Conservation (phyloP, 2,888 invertebrate genomes). For the Punctoribates punctum region DNA sequence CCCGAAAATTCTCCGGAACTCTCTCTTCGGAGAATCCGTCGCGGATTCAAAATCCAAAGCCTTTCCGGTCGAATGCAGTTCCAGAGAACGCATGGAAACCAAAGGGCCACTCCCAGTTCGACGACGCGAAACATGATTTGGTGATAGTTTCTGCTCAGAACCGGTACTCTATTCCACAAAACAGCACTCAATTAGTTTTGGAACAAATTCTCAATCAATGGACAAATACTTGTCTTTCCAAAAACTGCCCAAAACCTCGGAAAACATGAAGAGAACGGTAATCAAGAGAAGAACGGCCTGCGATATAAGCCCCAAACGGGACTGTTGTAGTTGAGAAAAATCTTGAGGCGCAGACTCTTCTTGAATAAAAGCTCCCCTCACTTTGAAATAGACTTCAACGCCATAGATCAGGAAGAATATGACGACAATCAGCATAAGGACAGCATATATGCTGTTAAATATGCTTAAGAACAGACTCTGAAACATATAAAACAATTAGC, state of each 20-base stretch:
- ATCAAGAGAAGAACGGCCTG: conserved; percentile 87
- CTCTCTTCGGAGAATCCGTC: conserved; percentile 65
- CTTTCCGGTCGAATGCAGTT: conserved; percentile 87
- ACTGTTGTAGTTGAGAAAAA: conserved; percentile 83
- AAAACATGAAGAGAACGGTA: conserved; percentile 80
- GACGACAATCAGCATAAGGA: conserved; percentile 82
- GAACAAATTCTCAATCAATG: neutral
- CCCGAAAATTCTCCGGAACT: neutral
- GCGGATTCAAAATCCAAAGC: conserved; percentile 87
- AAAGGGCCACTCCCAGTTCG: conserved; percentile 86
- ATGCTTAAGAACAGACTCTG: conserved; percentile 73
- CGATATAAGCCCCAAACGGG: conserved; percentile 77
- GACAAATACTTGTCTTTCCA: conserved; percentile 81
- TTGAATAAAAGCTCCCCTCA: conserved; percentile 53
- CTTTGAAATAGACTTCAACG: conserved; percentile 89
- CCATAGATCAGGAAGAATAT: conserved; percentile 90
- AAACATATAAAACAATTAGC: neutral
- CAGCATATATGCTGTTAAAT: conserved; percentile 87
- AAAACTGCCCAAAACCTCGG: conserved; percentile 83
- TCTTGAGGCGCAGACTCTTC: conserved; percentile 56
- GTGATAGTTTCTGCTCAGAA: conserved; percentile 86
- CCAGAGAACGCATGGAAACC: conserved; percentile 95
- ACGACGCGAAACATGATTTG: conserved; percentile 83
- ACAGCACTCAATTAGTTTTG: neutral
- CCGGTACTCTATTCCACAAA: conserved; percentile 64